Evolutionary conservation across 2,888 invertebrate species (phyloP), one percentile per base, ranked within the genome.

Genomic region (Labia minor): DNA sequence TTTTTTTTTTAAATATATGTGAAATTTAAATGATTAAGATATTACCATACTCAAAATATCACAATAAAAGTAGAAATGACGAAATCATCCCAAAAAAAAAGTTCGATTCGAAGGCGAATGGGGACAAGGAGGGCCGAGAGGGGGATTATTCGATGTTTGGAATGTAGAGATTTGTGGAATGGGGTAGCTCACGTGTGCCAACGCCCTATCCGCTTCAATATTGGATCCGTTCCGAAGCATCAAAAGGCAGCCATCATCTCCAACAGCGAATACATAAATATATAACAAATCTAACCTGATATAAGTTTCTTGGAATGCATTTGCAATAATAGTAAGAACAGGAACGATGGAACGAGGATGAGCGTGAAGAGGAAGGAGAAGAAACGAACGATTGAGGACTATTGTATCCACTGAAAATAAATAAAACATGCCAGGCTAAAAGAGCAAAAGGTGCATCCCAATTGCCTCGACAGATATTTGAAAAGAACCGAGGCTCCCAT

Each of bases 221-320:
- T 49, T 49, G n/a, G 49, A 49, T 49, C 16, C 49, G 6, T 49
- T 49, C 49, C 49, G 49, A 33, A 33, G 6, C 33, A 11, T 6
- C 6, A 33, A 8, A 49, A 49, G 16, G 49, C 16, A 49, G n/a
- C 49, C 49, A 49, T 49, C 49, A 49, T 49, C 16, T 49, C 49
- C 49, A 49, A 4, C 49, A 49, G 49, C 49, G 49, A 49, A 49
- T 49, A 49, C 49, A 49, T 49, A 49, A 49, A 49, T 49, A 49
- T 49, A 49, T 49, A 49, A 49, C 49, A 49, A 49, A 49, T 49
- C 49, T 4, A 49, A 49, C 49, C 49, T n/a, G 16, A 49, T 8
- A 49, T 49, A 49, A 49, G 49, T 49, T 49, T 49, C 8, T 16
- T 16, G 16, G 16, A 49, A 49, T 49, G 49, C 49, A 49, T 49